phyloP scores from a whole-genome alignment of 2,797 vertebrate species.

The Limosa lapponica region DNA sequence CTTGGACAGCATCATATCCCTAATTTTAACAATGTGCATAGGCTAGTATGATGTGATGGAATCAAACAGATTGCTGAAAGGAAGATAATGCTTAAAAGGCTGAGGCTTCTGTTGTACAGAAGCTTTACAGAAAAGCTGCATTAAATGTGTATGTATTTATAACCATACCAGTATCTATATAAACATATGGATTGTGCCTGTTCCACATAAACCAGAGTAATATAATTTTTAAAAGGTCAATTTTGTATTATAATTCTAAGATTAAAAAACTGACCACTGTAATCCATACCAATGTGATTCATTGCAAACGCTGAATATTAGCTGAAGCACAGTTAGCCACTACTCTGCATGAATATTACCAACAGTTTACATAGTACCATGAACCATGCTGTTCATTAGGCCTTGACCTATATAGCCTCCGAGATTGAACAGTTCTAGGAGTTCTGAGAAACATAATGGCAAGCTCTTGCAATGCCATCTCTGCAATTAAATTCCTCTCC shows the following conservation, averaged over 20 bases:
- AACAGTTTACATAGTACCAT: neutral
- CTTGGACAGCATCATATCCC: neutral
- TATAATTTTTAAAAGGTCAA: neutral
- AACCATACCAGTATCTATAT: neutral
- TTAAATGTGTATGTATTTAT: neutral
- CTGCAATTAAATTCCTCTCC: neutral
- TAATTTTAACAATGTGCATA: neutral
- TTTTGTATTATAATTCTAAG: neutral
- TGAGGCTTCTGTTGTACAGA: neutral
- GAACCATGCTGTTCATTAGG: neutral
- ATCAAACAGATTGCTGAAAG: neutral
- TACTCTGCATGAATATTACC: neutral
- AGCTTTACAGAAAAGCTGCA: neutral
- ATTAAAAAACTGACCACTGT: neutral
- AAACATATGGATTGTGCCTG: neutral
- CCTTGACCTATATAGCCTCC: fast-evolving
- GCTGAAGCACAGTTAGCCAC: neutral
- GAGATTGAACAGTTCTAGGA: neutral
- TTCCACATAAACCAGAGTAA: neutral
- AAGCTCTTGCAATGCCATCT: neutral
- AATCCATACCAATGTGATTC: neutral
- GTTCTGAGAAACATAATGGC: neutral
- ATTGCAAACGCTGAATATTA: neutral
- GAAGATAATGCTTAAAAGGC: neutral
- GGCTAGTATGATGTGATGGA: neutral